Conservation (phyloP, 2,888 invertebrate species). For the Pammene aurita region DNA sequence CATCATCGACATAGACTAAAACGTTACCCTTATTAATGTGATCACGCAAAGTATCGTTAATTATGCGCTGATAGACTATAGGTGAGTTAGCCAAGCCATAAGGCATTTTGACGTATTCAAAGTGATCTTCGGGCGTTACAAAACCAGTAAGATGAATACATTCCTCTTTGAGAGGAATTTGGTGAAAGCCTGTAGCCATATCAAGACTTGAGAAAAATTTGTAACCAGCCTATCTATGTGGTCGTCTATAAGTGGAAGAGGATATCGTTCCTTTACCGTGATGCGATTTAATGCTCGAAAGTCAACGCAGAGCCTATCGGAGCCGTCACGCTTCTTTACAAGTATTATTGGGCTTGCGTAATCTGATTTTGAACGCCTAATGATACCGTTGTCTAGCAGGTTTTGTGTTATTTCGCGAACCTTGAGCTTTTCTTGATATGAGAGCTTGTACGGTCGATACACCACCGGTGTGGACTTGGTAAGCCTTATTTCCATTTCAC, state of each 20-base stretch:
- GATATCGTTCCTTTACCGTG: background rate
- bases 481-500: slow-evolving; percentile 32
- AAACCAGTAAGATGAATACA: slow-evolving; percentile 14
- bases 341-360: slow-evolving; percentile 50
- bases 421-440: slow-evolving; percentile 11
- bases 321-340: slow-evolving; percentile 43
- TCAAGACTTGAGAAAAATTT: background rate
- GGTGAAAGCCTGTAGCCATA: slow-evolving; percentile 12
- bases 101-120: slow-evolving; percentile 13
- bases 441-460: slow-evolving; percentile 34
- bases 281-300: background rate
- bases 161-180: slow-evolving; percentile 6
- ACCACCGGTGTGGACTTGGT: slow-evolving; percentile 15
- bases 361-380: slow-evolving; percentile 41
- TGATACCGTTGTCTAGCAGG: slow-evolving; percentile 30
- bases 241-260: background rate
- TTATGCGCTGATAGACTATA: slow-evolving; percentile 33
- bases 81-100: slow-evolving; percentile 6
- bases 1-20: background rate
- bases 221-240: background rate
- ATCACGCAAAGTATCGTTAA: slow-evolving; percentile 22
- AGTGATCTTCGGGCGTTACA: slow-evolving; percentile 16
- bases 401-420: slow-evolving; percentile 31
- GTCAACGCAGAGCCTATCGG: background rate
- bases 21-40: background rate